These are phyloP conservation scores for Notolabrus celidotus DNA, from an alignment of 2,797 vertebrate species.

Conservation along the genomic window DNA sequence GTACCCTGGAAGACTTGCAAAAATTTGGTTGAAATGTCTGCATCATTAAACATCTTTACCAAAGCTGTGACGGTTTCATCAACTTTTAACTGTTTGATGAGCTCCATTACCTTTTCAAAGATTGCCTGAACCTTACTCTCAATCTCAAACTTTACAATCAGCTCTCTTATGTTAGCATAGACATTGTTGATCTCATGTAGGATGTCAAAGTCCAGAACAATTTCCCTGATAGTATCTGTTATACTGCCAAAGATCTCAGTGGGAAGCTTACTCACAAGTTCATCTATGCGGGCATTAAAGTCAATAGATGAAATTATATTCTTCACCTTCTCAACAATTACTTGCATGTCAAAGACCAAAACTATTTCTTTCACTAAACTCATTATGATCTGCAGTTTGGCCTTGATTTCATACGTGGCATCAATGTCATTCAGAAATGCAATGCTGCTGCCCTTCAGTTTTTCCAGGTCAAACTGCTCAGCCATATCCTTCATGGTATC, in stretches of 20 bases:
- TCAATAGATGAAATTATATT: slow-evolving; percentile 69
- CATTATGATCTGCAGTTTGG: slow-evolving; percentile 74
- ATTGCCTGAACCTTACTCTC: slow-evolving; percentile 83
- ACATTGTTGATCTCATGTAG: slow-evolving; percentile 81
- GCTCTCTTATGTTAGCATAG: slow-evolving; percentile 69
- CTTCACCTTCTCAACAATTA: slow-evolving; percentile 76
- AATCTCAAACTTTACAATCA: slow-evolving; percentile 84
- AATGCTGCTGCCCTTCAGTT: slow-evolving; percentile 73
- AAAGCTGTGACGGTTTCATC: slow-evolving; percentile 82
- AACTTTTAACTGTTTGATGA: slow-evolving; percentile 84
- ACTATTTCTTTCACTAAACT: slow-evolving; percentile 78
- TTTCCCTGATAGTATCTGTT: slow-evolving; percentile 72
- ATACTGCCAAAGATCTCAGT: slow-evolving; percentile 75
- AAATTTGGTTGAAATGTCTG: slow-evolving; percentile 78
- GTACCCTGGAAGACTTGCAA: slow-evolving; percentile 71
- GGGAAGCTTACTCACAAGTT: slow-evolving; percentile 75
- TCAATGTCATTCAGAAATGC: slow-evolving; percentile 84
- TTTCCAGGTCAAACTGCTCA: slow-evolving; percentile 79
- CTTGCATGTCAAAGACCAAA: slow-evolving; percentile 77
- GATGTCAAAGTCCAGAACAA: slow-evolving; percentile 83
- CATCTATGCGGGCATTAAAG: slow-evolving; percentile 68
- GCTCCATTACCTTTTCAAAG: slow-evolving; percentile 81
- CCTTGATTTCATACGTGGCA: slow-evolving; percentile 78
- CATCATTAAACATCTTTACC: slow-evolving; percentile 75
- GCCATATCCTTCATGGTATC: slow-evolving; percentile 74